Conservation (phyloP, 2,888 invertebrate genomes). For the Oligia latruncula region DNA sequence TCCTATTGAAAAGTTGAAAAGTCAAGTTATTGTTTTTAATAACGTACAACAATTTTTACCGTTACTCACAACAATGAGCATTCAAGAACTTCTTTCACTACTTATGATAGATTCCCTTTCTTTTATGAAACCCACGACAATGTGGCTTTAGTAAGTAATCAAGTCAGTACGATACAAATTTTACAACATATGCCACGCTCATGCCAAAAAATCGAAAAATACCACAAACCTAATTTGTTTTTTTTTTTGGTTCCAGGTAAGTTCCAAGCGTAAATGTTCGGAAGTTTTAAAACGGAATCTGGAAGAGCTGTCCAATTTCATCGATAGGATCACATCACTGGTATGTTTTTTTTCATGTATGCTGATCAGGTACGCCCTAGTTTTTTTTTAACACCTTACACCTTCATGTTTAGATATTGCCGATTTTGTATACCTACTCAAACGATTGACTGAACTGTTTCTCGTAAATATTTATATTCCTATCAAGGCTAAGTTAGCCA, state of each 20-base stretch:
- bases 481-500: neutral
- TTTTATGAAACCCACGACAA: neutral
- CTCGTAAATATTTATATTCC: constrained; percentile 76
- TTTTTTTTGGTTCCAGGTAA: constrained; percentile 50
- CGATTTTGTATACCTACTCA: constrained; percentile 71
- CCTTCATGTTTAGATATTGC: constrained; percentile 76
- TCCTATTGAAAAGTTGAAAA: constrained; percentile 19
- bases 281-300: constrained; percentile 41
- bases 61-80: constrained; percentile 12
- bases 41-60: neutral
- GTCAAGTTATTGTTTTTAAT: constrained; percentile 6
- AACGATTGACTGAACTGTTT: constrained; percentile 69
- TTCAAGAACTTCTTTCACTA: constrained; percentile 15
- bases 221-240: constrained; percentile 3
- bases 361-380: constrained; percentile 67
- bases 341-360: constrained; percentile 56
- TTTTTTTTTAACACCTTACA: constrained; percentile 67
- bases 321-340: constrained; percentile 42
- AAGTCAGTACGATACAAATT: neutral
- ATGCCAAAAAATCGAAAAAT: neutral
- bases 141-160: neutral
- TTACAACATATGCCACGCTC: neutral
- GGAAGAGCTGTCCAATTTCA: constrained; percentile 42
- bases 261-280: constrained; percentile 4
- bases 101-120: neutral